phyloP scores from a whole-genome alignment of 2,797 vertebrate genomes.

The Amphiprion clarkii region DNA sequence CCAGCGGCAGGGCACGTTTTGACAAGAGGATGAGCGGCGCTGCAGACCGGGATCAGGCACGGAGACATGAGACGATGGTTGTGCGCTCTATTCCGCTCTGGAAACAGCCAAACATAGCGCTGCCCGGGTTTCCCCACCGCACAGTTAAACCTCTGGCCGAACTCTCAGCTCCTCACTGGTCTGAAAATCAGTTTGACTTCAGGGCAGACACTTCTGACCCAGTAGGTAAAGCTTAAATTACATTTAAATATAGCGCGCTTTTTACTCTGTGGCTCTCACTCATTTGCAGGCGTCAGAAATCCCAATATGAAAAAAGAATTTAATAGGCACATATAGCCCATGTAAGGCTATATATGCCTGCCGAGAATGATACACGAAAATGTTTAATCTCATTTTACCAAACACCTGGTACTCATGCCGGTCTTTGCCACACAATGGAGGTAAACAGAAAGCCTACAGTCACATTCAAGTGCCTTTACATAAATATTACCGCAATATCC shows the following conservation, averaged over 20 bases:
- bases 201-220: conserved; percentile 1
- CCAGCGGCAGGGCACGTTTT: conserved; percentile 59
- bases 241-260: not conserved
- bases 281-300: rapidly evolving
- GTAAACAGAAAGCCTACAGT: not conserved
- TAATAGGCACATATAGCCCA: no score
- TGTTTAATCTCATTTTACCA: not conserved
- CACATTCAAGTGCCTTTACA: not conserved
- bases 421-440: not conserved
- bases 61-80: conserved; percentile 62
- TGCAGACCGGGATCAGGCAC: conserved; percentile 46
- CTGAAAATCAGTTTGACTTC: not conserved
- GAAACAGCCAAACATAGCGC: conserved; percentile 13
- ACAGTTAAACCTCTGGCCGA: not conserved
- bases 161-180: not conserved
- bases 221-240: not conserved
- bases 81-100: conserved; percentile 17
- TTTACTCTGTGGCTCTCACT: not conserved
- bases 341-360: no score
- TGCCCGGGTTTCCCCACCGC: conserved; percentile 11
- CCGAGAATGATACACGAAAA: not conserved
- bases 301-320: not conserved
- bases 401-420: not conserved
- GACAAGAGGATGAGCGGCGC: conserved; percentile 48
- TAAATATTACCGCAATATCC: not conserved